Conservation (phyloP, 2,888 invertebrate genomes). For the Alsophila aescularia region DNA sequence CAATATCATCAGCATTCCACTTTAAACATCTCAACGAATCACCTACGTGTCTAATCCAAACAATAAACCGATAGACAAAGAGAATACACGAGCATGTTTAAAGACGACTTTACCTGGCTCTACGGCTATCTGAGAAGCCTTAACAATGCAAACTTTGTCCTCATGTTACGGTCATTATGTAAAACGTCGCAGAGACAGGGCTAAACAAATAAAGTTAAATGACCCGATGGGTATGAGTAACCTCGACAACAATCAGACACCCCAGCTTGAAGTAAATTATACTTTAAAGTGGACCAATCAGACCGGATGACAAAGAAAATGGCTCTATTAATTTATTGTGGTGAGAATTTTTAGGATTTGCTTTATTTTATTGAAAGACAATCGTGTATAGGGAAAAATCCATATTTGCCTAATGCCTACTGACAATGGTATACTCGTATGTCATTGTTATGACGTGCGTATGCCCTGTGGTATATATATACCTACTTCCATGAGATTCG, state of each 20-base stretch:
- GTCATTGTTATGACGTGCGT: too few species aligned
- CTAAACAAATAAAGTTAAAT: conserved; percentile 61
- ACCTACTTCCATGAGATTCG: too few species aligned
- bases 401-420: neutral
- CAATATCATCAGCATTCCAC: conserved; percentile 1
- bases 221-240: conserved; percentile 67
- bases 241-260: conserved; percentile 59
- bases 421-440: too few species aligned
- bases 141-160: conserved; percentile 13
- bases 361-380: conserved; percentile 11
- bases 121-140: conserved; percentile 22
- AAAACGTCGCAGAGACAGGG: conserved; percentile 14
- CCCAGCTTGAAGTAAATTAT: conserved; percentile 53
- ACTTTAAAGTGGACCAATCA: conserved; percentile 41
- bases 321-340: conserved; percentile 19
- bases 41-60: conserved; percentile 13
- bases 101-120: conserved; percentile 4
- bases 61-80: conserved; percentile 18
- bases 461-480: too few species aligned
- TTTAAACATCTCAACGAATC: neutral
- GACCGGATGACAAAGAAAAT: conserved; percentile 46
- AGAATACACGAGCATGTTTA: neutral
- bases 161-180: conserved; percentile 14
- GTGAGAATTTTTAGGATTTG: conserved; percentile 2
- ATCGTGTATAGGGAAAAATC: conserved; percentile 6